Percentiles rank a stretch among this genome's conserved stretches.
Evolutionary conservation across 2,113 vertebrate species (phyloP).

Genomic region (Spea multiplicata): DNA sequence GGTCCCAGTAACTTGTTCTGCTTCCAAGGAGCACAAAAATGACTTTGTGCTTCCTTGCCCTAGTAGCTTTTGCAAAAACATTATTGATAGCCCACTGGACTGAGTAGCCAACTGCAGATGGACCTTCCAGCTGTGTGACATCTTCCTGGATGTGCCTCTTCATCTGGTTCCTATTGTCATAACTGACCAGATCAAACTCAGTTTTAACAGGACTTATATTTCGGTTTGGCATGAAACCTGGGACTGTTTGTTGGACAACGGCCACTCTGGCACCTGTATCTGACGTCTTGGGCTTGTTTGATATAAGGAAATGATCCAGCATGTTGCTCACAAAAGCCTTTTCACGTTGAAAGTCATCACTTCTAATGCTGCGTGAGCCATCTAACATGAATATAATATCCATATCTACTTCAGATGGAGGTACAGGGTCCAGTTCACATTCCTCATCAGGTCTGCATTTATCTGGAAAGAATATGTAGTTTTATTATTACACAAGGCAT

Average conservation of each 20-base stretch:
- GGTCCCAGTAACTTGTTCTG: constrained; percentile 66
- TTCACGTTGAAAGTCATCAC: constrained; percentile 62
- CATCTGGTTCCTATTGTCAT: constrained; percentile 59
- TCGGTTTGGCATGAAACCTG: constrained; percentile 51
- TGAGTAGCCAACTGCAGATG: constrained; percentile 63
- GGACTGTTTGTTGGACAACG: constrained; percentile 67
- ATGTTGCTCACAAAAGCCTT: constrained; percentile 70
- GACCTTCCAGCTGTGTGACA: constrained; percentile 62
- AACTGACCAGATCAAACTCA: constrained; percentile 70
- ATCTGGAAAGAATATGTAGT: constrained; percentile 62
- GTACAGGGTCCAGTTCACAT: constrained; percentile 54
- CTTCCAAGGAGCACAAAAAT: constrained; percentile 71
- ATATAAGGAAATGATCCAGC: constrained; percentile 71
- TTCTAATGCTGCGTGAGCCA: constrained; percentile 66
- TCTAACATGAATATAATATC: constrained; percentile 79
- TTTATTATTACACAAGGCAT: background rate
- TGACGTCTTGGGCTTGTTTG: constrained; percentile 51
- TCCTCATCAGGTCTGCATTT: constrained; percentile 62
- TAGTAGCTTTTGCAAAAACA: constrained; percentile 61
- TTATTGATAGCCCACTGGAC: constrained; percentile 70
- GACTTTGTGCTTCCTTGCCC: constrained; percentile 59
- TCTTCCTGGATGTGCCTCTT: constrained; percentile 63
- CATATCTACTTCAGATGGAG: constrained; percentile 61
- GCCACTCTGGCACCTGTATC: constrained; percentile 62
- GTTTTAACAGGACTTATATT: constrained; percentile 52